phyloP scores from a whole-genome alignment of 2,113 vertebrate species.

The Cavia porcellus region DNA sequence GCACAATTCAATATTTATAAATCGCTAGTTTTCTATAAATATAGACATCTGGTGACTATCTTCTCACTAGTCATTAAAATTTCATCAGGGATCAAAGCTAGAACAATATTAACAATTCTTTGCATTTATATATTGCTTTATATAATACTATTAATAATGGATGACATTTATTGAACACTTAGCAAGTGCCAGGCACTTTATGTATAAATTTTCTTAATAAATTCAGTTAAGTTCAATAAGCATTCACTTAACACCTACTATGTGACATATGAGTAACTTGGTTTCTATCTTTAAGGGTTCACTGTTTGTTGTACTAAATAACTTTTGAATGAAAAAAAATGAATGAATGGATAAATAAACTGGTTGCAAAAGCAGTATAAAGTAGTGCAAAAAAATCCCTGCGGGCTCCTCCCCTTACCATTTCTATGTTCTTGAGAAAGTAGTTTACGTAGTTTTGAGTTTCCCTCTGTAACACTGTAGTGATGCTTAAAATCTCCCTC shows the following conservation, averaged over 20 bases:
- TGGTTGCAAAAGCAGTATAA: not conserved
- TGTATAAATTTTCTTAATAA: slow-evolving; percentile 66
- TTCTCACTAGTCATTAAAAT: slow-evolving; percentile 79
- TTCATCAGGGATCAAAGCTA: slow-evolving; percentile 79
- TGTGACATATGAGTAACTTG: slow-evolving; percentile 63
- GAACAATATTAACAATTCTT: slow-evolving; percentile 75
- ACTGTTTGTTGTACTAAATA: slow-evolving; percentile 28
- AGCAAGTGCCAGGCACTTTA: slow-evolving; percentile 64
- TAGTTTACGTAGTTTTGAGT: not conserved
- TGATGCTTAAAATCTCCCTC: slow-evolving; percentile 46
- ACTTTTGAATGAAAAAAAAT: slow-evolving; percentile 15
- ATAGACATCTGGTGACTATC: slow-evolving; percentile 69
- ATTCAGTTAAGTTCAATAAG: slow-evolving; percentile 59
- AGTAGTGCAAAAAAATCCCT: slow-evolving; percentile 4
- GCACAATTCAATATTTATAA: slow-evolving; percentile 80
- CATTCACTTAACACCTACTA: slow-evolving; percentile 75
- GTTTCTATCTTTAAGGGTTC: slow-evolving; percentile 49
- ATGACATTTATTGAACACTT: slow-evolving; percentile 74
- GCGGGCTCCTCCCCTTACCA: not conserved
- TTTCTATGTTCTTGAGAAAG: slow-evolving; percentile 25
- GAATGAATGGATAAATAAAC: not conserved
- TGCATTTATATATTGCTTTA: slow-evolving; percentile 71
- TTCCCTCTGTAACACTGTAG: not conserved
- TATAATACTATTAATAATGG: slow-evolving; percentile 77
- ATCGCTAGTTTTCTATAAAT: slow-evolving; percentile 81